Conservation (phyloP, 2,888 invertebrate species). For the Rhaphigaster nebulosa region DNA sequence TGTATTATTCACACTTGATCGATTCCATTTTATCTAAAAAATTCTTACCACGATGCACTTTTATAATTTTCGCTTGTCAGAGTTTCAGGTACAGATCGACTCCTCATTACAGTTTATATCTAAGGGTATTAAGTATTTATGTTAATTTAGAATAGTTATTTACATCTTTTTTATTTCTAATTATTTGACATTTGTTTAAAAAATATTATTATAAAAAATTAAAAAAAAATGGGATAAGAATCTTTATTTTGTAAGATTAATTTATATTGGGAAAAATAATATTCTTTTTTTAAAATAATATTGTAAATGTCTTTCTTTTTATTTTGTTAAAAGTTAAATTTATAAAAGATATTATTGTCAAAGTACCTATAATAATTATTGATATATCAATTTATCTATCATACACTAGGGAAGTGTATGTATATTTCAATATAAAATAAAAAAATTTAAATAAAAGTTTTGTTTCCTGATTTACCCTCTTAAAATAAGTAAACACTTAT, state of each 20-base stretch:
- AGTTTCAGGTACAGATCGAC: not conserved
- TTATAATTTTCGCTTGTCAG: conserved; percentile 20
- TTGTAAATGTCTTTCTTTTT: conserved; percentile 55
- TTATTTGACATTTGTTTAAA: conserved; percentile 58
- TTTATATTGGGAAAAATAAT: conserved; percentile 57
- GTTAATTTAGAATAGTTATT: conserved; percentile 50
- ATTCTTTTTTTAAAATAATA: conserved; percentile 47
- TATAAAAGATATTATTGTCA: conserved; percentile 54
- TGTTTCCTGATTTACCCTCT: not conserved
- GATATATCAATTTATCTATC: conserved; percentile 51
- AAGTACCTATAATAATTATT: conserved; percentile 58
- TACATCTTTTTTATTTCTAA: conserved; percentile 58
- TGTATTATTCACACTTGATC: conserved; percentile 13
- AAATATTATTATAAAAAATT: not conserved
- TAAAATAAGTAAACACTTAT: not conserved
- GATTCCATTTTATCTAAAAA: conserved; percentile 13
- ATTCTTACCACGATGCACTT: not conserved
- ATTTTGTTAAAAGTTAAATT: conserved; percentile 59
- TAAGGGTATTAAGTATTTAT: conserved; percentile 54
- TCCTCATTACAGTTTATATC: conserved; percentile 6
- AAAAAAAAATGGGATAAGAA: conserved; percentile 61
- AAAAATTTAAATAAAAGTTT: conserved; percentile 30
- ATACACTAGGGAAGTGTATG: conserved; percentile 57
- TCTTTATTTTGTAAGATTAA: conserved; percentile 59
- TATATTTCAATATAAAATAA: conserved; percentile 56